Conservation (phyloP, 2,888 invertebrate species). For the Nephrocerus scutellatus region DNA sequence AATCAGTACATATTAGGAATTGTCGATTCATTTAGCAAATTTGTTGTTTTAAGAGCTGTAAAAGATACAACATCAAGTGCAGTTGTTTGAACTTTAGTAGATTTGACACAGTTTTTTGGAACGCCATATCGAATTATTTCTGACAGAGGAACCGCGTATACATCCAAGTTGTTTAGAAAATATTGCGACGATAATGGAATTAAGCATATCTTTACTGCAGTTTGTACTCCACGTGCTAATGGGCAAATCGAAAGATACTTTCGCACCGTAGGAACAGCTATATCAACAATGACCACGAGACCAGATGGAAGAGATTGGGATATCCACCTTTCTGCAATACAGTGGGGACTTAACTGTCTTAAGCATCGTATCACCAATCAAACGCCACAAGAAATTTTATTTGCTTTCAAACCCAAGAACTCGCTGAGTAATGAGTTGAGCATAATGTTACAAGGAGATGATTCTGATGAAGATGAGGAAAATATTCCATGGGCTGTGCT, state of each 20-base stretch:
- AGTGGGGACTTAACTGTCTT: slow-evolving; percentile 12
- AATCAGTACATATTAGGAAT: slow-evolving; percentile 11
- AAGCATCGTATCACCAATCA: slow-evolving; percentile 5
- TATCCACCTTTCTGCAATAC: slow-evolving; percentile 4
- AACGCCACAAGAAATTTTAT: slow-evolving; percentile 11
- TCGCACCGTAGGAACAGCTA: slow-evolving; percentile 12
- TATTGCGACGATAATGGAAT: slow-evolving; percentile 17
- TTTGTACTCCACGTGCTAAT: slow-evolving; percentile 20
- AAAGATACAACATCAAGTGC: slow-evolving; percentile 5
- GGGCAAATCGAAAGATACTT: slow-evolving; percentile 21
- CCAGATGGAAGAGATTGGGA: slow-evolving; percentile 13
- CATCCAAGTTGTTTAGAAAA: slow-evolving; percentile 17
- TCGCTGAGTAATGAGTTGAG: slow-evolving; percentile 2
- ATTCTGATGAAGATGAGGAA: slow-evolving; percentile 3
- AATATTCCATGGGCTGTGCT: slow-evolving; percentile 2
- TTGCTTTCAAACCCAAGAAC: slow-evolving; percentile 8
- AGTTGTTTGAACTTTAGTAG: slow-evolving; percentile 1
- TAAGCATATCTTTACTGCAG: slow-evolving; percentile 13
- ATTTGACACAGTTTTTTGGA: slow-evolving; percentile 18
- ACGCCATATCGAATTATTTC: slow-evolving; percentile 17
- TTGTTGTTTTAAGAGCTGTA: slow-evolving; percentile 8
- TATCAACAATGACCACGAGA: slow-evolving; percentile 8
- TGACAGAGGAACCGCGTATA: slow-evolving; percentile 23
- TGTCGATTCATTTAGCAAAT: slow-evolving; percentile 14
- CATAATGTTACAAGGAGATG: slow-evolving; percentile 1